Evolutionary conservation across 2,113 vertebrate genomes (phyloP), one percentile per base, ranked within the genome.

Genomic region (Phasianus colchicus): DNA sequence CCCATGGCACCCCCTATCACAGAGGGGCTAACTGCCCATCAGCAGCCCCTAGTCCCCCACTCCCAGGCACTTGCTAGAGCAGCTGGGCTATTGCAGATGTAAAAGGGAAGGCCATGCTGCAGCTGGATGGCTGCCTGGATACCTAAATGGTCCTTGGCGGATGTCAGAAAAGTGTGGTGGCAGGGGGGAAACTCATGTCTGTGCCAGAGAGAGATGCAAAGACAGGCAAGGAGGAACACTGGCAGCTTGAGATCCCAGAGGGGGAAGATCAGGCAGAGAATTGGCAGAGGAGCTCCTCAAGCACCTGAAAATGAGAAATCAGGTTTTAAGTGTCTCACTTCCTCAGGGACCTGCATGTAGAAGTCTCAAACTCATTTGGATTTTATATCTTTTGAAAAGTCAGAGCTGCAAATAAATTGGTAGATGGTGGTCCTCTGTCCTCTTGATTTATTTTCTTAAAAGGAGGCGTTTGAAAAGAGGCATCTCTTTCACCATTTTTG

Each of bases 401-500:
- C 60, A 83, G 29, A 71, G 29, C 38, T 90, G 17, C 2, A 24
- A 64, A 72, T 88, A 60, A 69, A 72, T 75, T 83, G 17, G 32
- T 85, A 47, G 11, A 36, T 4, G 3, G 71, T 0, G 1, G 6
- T 67, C 13, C 77, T 91, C 36, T 71, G 85, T 42, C 30, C n/a
- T 47, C 57, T 71, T 91, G 72, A 71, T 83, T 83, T 95, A 92
- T 86, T 93, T 95, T 88, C 72, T 83, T 74, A 71, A 47, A 89
- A 77, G 47, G 27, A 86, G 11, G 42, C 18, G 2, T 77, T 91
- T 86, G 17, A 73, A 85, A 81, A 71, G 65, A 83, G 25, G 18
- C 11, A n/a, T 60, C 8, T 66, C 10, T 91, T 89, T 91, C 38
- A 55, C 17, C 2, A 64, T 10, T 74, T 60, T 30, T 29, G 20